phyloP scores from a whole-genome alignment of 2,113 vertebrate genomes.

The Ophiodon elongatus region DNA sequence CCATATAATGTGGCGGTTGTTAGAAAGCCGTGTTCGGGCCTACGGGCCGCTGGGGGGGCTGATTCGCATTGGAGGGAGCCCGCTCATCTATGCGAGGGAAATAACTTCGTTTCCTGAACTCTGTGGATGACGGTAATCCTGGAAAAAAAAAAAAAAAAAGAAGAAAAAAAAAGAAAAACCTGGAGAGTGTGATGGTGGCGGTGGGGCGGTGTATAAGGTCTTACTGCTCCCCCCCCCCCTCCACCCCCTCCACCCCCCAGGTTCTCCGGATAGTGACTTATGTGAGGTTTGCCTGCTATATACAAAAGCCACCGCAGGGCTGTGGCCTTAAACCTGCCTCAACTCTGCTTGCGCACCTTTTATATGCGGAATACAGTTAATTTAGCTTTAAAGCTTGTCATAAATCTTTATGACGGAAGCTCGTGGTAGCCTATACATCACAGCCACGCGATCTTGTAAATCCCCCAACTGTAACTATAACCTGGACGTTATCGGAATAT shows the following conservation, averaged over 20 bases:
- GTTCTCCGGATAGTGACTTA: conserved; percentile 39
- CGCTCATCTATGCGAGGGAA: conserved; percentile 93
- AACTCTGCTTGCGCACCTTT: conserved; percentile 47
- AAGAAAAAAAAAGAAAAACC: conserved; percentile 22
- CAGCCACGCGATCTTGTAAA: conserved; percentile 44
- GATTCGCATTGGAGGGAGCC: conserved; percentile 90
- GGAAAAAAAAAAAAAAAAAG: no score
- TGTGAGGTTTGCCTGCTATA: conserved; percentile 53
- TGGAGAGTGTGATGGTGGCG: conserved; percentile 5
- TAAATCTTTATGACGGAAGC: conserved; percentile 73
- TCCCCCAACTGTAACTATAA: conserved; percentile 38
- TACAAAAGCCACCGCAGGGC: conserved; percentile 57
- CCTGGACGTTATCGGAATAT: conserved; percentile 52
- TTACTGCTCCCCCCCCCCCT: conserved; percentile 29
- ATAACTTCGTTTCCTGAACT: conserved; percentile 88
- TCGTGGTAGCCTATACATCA: conserved; percentile 56
- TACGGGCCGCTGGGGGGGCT: conserved; percentile 83
- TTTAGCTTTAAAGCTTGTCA: conserved; percentile 67
- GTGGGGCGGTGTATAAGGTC: conserved; percentile 19
- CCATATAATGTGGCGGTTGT: conserved; percentile 95
- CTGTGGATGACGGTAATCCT: conserved; percentile 83
- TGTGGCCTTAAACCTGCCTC: conserved; percentile 61
- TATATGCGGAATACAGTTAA: conserved; percentile 63
- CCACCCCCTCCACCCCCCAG: neutral
- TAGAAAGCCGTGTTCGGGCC: conserved; percentile 94